Evolutionary conservation across 2,113 vertebrate genomes (phyloP).

Genomic region (Coryphaenoides rupestris): DNA sequence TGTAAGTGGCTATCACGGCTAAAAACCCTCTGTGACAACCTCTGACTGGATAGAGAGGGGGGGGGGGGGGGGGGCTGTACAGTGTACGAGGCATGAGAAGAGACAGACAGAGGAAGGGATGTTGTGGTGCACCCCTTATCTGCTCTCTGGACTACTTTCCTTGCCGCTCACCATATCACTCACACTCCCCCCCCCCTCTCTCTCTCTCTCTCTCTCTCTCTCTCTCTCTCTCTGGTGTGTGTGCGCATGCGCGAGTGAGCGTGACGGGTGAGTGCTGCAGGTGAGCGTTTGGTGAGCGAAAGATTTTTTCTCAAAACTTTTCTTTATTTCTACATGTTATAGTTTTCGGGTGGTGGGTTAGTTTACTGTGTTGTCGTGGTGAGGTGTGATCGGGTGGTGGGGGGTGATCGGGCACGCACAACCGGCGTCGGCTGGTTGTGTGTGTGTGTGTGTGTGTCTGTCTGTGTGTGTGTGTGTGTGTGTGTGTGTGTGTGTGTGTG

Average conservation of each 20-base stretch:
- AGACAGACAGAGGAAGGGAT: conserved; percentile 37
- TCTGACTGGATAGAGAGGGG: conserved; percentile 63
- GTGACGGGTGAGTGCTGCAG: no score
- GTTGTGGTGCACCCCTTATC: conserved; percentile 50
- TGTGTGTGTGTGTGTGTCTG: conserved; percentile 10
- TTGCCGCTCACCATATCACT: conserved; percentile 1
- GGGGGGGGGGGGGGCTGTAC: conserved; percentile 62
- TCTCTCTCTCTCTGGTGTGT: background rate
- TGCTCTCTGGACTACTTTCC: conserved; percentile 4
- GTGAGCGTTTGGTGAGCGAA: no score
- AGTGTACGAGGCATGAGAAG: conserved; percentile 49
- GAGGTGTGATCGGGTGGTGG: conserved; percentile 3
- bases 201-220: conserved; percentile 15
- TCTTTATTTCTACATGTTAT: no score
- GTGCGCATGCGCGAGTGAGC: no score
- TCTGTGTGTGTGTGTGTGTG: conserved; percentile 4
- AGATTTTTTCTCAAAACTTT: no score
- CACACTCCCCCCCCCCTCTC: conserved; percentile 13
- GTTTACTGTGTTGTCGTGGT: no score
- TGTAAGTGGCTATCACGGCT: conserved; percentile 56
- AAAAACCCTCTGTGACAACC: conserved; percentile 49
- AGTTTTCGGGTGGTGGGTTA: no score
- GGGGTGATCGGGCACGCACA: no score
- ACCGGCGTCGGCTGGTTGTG: no score
- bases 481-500: background rate